Conservation (phyloP, 2,113 vertebrate genomes). For the Rana temporaria region DNA sequence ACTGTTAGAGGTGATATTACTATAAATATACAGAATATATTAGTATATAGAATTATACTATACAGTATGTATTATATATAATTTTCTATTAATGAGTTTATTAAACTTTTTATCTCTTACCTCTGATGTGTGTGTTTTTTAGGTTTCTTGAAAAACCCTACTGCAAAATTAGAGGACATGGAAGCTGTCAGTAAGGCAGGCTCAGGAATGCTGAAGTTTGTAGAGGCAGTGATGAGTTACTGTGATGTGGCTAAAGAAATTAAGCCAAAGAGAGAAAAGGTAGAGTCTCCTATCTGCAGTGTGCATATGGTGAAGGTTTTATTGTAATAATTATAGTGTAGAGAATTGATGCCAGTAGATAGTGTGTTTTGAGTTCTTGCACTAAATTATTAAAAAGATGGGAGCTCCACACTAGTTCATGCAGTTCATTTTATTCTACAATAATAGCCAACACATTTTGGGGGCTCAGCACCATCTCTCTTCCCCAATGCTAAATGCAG, state of each 20-base stretch:
- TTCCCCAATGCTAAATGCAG: too few species aligned
- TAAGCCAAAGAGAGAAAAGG: constrained; percentile 95
- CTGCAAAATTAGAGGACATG: constrained; percentile 88
- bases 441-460: too few species aligned
- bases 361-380: too few species aligned
- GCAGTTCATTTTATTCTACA: too few species aligned
- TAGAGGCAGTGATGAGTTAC: constrained; percentile 92
- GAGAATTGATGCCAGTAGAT: too few species aligned
- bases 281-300: constrained; percentile 59
- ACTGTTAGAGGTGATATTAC: constrained; percentile 80
- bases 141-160: constrained; percentile 87
- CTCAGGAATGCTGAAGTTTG: constrained; percentile 94
- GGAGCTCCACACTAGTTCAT: too few species aligned
- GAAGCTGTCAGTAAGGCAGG: constrained; percentile 92
- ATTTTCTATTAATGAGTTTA: neutral
- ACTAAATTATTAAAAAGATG: too few species aligned
- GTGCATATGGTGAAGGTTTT: too few species aligned
- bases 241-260: constrained; percentile 88
- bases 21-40: neutral
- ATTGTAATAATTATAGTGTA: too few species aligned
- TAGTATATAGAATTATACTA: neutral
- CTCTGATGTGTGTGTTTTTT: neutral
- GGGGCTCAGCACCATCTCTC: too few species aligned
- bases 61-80: neutral
- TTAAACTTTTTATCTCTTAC: neutral